These are phyloP conservation scores for Theocolax elegans DNA, from an alignment of 1,140 invertebrate species.

Conservation along the genomic window DNA sequence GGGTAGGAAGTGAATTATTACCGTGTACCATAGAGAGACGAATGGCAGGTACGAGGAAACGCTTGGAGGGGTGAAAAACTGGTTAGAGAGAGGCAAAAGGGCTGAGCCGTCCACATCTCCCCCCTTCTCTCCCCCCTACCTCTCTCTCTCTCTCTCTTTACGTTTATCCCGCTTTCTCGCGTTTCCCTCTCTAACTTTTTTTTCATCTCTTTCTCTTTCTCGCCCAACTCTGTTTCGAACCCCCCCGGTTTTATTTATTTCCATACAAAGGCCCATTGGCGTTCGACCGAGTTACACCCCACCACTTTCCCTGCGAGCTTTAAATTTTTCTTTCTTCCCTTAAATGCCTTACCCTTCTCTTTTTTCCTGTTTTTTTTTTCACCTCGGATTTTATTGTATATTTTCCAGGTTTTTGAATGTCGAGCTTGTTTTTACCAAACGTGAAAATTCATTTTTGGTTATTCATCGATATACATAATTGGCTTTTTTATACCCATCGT, in stretches of 20 bases:
- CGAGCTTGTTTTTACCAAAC: too few species aligned
- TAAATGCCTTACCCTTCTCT: not conserved
- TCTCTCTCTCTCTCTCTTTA: not conserved
- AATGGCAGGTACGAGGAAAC: slow-evolving; percentile 43
- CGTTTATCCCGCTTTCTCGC: not conserved
- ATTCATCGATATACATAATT: too few species aligned
- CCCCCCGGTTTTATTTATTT: slow-evolving; percentile 50
- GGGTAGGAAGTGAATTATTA: slow-evolving; percentile 62
- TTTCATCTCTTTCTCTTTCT: slow-evolving; percentile 38
- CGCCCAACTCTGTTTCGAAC: slow-evolving; percentile 22
- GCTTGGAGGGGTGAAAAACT: too few species aligned
- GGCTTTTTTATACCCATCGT: too few species aligned
- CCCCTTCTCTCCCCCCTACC: not conserved
- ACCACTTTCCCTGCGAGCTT: not conserved
- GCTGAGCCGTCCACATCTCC: not conserved
- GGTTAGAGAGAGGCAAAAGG: too few species aligned
- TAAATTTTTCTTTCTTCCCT: too few species aligned
- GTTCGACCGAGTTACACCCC: not conserved
- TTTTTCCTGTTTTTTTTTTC: not conserved
- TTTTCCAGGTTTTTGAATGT: too few species aligned
- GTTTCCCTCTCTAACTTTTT: slow-evolving; percentile 32
- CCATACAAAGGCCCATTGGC: slow-evolving; percentile 46
- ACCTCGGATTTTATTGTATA: too few species aligned
- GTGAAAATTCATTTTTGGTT: too few species aligned
- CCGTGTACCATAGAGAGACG: slow-evolving; percentile 50